Base-by-base conservation (phyloP, 37 sponge, comb jelly and placozoan species). In the Tethya wilhelma region DNA sequence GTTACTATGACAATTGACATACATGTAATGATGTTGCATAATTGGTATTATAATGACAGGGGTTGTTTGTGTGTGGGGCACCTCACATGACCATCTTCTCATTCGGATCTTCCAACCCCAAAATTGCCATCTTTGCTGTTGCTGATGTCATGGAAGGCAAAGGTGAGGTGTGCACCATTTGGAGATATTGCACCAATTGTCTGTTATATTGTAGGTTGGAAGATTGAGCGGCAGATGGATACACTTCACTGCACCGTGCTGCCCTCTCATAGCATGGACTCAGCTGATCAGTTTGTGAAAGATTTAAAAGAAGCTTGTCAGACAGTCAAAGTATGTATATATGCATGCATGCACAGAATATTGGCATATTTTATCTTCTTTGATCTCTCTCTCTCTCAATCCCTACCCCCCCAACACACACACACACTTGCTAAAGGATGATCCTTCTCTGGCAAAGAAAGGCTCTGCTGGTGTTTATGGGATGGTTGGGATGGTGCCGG, bases 391-490 rank as follows among this genome's bases (percentile, higher is more conserved):
- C 4, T 29, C 25, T 49, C 55, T 49, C 55, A 19, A 11, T 49
- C 55, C 17, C 55, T 49, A 17, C 14, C 11, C 55, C 55, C 55
- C 17, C 55, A 19, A 49, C 14, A 11, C 17, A n/a, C n/a, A n/a
- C n/a, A n/a, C n/a, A n/a, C n/a, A n/a, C 17, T 49, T 49, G 11
- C 55, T 19, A 11, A 49, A 92, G 93, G 81, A 25, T 28, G 58
- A 87, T 56, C 86, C 89, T 6, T 44, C 78, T 25, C 56, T 93
- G 38, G 67, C 82, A 31, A 80, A 66, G 25, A 76, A 66, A 33
- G 96, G 96, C 28, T 62, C 79, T 29, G 96, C 96, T 66, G 96
- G 83, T 12, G 70, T 95, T 59, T 95, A 95, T 76, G 96, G 96
- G 22, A 89, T 95, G 96, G 92, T 86, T 26, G 90, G 84, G 14